phyloP scores from a whole-genome alignment of 2,797 vertebrate genomes.

The Falco columbarius region DNA sequence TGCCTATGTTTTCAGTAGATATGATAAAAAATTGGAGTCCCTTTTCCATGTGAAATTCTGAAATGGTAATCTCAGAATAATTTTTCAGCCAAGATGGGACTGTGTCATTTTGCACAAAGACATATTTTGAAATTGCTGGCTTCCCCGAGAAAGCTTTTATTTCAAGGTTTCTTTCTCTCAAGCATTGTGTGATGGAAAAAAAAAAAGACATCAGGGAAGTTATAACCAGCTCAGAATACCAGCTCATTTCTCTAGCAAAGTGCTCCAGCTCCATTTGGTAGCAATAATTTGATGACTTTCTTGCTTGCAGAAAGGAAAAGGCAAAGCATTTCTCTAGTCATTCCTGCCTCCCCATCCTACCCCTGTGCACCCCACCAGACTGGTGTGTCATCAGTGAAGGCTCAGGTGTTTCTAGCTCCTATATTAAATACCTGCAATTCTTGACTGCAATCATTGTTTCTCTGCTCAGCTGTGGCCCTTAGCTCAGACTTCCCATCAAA shows the following conservation, averaged over 20 bases:
- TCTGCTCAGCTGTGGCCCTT: background rate
- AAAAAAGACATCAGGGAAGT: background rate
- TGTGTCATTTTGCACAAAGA: background rate
- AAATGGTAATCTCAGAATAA: background rate
- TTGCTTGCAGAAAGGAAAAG: background rate
- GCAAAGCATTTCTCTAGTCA: background rate
- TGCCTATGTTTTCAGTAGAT: background rate
- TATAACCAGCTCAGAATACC: background rate
- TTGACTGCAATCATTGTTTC: background rate
- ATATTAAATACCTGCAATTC: background rate
- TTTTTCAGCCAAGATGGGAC: background rate
- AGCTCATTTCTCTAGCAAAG: background rate
- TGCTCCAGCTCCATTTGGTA: background rate
- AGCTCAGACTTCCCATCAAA: background rate
- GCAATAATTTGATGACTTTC: background rate
- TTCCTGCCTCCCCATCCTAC: background rate
- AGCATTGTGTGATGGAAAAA: background rate
- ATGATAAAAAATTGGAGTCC: background rate
- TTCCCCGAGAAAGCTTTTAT: constrained; percentile 16
- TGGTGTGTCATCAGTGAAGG: background rate
- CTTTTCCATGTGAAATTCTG: background rate
- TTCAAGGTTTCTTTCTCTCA: background rate
- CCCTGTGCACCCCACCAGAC: rapidly evolving
- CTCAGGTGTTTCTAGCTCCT: background rate
- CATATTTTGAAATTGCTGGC: constrained; percentile 18